Percentiles rank a stretch among this genome's conserved stretches.
These are phyloP conservation scores for Pseudomyrmex dendroicus DNA, from an alignment of 1,140 invertebrate genomes.

Conservation along the genomic window DNA sequence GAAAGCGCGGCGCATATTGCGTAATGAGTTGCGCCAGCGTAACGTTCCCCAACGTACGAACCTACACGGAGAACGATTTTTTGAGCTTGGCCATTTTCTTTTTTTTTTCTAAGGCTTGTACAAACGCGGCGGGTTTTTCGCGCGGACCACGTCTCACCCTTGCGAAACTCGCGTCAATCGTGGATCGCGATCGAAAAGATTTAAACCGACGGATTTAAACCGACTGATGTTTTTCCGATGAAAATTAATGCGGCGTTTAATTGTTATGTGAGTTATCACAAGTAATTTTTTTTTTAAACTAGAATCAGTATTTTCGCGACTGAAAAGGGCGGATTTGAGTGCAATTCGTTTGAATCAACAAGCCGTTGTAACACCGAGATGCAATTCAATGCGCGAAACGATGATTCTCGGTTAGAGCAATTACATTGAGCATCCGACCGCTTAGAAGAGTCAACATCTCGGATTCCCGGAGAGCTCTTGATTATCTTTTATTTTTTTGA, in stretches of 20 bases:
- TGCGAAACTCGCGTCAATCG: constrained; percentile 30
- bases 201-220: no score
- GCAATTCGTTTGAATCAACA: constrained; percentile 35
- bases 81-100: neutral
- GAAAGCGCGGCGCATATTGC: constrained; percentile 70
- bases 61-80: constrained; percentile 39
- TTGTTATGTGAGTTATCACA: no score
- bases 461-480: constrained; percentile 14
- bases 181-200: constrained; percentile 21
- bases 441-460: neutral
- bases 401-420: constrained; percentile 2
- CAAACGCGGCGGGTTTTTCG: constrained; percentile 10
- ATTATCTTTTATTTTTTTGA: constrained; percentile 31
- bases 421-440: neutral
- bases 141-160: constrained; percentile 3
- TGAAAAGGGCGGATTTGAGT: neutral
- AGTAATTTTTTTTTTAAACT: no score
- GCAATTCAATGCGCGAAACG: constrained; percentile 14
- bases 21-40: constrained; percentile 65
- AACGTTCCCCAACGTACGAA: constrained; percentile 41
- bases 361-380: constrained; percentile 2
- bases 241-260: no score
- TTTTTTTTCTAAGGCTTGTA: constrained; percentile 13
- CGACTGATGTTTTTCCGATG: no score
- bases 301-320: no score